Evolutionary conservation across 37 sponge, comb jelly and placozoan genomes (phyloP).

Genomic region (Halichondria panicea): DNA sequence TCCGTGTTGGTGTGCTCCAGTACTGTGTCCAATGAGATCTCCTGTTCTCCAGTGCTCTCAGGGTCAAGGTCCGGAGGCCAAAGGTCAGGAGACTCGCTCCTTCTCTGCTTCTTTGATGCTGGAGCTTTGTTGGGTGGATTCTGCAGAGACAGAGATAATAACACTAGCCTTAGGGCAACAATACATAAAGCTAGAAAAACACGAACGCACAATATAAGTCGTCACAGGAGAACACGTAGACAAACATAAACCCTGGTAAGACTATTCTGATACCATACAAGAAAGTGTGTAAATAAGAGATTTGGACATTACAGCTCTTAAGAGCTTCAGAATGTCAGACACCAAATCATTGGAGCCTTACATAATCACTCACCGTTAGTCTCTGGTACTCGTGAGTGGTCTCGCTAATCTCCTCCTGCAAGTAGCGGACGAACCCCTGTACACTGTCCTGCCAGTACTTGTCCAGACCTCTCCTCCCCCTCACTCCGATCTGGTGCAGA

Average conservation of each 20-base stretch:
- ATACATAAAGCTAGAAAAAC: too few species aligned
- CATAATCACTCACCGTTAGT: constrained; percentile 2
- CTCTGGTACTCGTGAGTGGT: not conserved
- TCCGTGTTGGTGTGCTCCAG: not conserved
- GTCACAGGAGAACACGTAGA: too few species aligned
- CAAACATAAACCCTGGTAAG: too few species aligned
- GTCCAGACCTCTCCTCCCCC: constrained; percentile 45
- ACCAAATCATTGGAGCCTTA: not conserved
- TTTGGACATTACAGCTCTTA: not conserved
- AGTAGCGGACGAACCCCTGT: not conserved
- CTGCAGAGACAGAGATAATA: too few species aligned
- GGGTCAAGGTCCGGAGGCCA: not conserved
- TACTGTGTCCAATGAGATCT: constrained; percentile 21
- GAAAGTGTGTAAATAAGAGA: not conserved
- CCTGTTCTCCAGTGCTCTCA: constrained; percentile 4
- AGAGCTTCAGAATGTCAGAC: not conserved
- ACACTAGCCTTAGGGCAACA: too few species aligned
- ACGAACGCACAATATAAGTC: too few species aligned
- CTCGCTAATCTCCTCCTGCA: constrained; percentile 9
- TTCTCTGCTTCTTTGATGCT: too few species aligned
- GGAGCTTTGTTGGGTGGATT: too few species aligned
- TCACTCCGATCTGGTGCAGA: constrained; percentile 35
- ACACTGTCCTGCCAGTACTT: constrained; percentile 48
- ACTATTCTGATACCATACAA: too few species aligned
- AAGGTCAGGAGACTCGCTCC: too few species aligned